These are phyloP conservation scores for Amblyjoppa fuscipennis DNA, from an alignment of 2,888 invertebrate species.

Conservation along the genomic window DNA sequence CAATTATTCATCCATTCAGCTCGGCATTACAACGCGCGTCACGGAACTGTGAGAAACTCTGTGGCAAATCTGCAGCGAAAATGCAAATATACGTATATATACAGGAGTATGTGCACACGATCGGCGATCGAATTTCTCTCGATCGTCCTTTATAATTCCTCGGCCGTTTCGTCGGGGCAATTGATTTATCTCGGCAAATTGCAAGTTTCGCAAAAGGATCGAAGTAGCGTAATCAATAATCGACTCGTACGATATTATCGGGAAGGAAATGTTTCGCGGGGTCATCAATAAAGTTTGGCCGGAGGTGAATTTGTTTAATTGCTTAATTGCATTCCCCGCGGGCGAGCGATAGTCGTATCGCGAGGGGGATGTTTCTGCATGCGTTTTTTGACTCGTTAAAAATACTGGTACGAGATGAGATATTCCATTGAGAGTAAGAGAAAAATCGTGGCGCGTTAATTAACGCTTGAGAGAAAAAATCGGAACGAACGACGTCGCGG, in stretches of 20 bases:
- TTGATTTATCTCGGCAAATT: conserved; percentile 61
- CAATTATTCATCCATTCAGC: conserved; percentile 78
- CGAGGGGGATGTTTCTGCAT: conserved; percentile 15
- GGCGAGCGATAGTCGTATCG: conserved; percentile 38
- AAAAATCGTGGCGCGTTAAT: conserved; percentile 59
- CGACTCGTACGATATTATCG: conserved; percentile 49
- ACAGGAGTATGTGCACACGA: not conserved
- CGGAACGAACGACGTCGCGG: conserved; percentile 45
- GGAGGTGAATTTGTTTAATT: conserved; percentile 83
- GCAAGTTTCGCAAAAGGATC: conserved; percentile 35
- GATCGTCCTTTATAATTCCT: conserved; percentile 32
- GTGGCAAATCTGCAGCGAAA: not conserved
- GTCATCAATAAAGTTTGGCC: conserved; percentile 78
- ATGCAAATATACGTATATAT: not conserved
- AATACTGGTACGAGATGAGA: conserved; percentile 1
- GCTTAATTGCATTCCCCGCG: conserved; percentile 86
- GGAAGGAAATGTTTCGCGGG: conserved; percentile 56
- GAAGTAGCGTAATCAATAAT: conserved; percentile 42
- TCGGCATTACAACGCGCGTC: not conserved
- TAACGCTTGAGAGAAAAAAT: conserved; percentile 55
- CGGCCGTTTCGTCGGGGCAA: conserved; percentile 40
- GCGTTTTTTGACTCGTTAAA: conserved; percentile 6
- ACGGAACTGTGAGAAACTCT: conserved; percentile 51
- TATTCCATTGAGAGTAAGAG: conserved; percentile 21
- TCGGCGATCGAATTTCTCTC: not conserved